Evolutionary conservation across 37 sponge, comb jelly and placozoan genomes (phyloP).

Genomic region (Amphimedon queenslandica): DNA sequence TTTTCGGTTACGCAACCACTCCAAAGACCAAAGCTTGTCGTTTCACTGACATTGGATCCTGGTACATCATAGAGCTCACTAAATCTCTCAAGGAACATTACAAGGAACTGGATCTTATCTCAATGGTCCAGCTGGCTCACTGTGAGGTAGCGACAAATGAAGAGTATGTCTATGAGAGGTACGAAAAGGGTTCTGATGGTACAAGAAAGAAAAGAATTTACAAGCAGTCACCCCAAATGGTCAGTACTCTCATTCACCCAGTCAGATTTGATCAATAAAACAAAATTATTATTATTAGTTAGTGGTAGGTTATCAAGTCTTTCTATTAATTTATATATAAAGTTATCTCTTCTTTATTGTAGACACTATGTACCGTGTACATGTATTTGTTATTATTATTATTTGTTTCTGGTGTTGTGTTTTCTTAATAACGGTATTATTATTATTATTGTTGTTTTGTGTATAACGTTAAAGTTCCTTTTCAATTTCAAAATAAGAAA

Average conservation of each 20-base stretch:
- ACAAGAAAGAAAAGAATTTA: neutral
- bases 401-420: too few species aligned
- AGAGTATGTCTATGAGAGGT: neutral
- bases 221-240: constrained; percentile 2
- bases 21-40: constrained; percentile 6
- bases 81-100: neutral
- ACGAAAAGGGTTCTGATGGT: neutral
- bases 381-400: too few species aligned
- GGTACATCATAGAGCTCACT: constrained; percentile 5
- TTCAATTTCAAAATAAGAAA: neutral
- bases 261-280: neutral
- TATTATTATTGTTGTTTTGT: neutral
- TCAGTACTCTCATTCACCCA: neutral
- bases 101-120: neutral
- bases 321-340: neutral
- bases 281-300: neutral
- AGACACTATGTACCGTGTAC: too few species aligned
- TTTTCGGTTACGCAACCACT: constrained; percentile 12
- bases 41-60: constrained; percentile 4
- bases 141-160: neutral
- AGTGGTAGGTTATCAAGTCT: neutral
- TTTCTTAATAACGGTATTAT: neutral
- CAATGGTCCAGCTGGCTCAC: neutral
- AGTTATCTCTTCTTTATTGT: too few species aligned
- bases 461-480: too few species aligned